Percentiles rank a stretch among this genome's conserved stretches.
phyloP scores from a whole-genome alignment of 2,797 vertebrate species.

The Sebastes itinus region DNA sequence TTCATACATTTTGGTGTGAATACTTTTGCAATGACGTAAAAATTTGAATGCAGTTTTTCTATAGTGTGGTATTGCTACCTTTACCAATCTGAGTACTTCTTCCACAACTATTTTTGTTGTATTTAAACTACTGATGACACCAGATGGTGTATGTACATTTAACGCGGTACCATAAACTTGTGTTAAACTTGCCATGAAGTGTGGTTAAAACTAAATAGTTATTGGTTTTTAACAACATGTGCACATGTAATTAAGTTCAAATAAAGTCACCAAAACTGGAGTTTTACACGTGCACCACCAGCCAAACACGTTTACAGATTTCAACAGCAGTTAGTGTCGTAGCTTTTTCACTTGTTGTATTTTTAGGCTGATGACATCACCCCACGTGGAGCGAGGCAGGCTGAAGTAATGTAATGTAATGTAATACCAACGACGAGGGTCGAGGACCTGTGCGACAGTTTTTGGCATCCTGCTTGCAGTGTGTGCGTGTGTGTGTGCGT shows the following conservation, averaged over 20 bases:
- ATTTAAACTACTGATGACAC: neutral
- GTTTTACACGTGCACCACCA: neutral
- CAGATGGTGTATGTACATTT: neutral
- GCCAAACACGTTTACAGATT: neutral
- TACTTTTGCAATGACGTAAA: neutral
- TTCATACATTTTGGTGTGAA: too few relatives aligned
- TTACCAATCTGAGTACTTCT: too few relatives aligned
- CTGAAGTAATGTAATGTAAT: slow-evolving; percentile 44
- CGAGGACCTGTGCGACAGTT: slow-evolving; percentile 27
- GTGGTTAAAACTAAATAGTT: neutral
- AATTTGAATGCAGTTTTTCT: too few relatives aligned
- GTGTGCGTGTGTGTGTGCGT: slow-evolving; percentile 18
- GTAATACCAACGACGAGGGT: slow-evolving; percentile 42
- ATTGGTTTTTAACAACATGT: neutral
- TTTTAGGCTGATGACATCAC: slow-evolving; percentile 20
- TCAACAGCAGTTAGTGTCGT: neutral
- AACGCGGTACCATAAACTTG: neutral
- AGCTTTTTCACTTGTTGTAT: neutral
- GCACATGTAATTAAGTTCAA: too few relatives aligned
- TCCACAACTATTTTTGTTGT: too few relatives aligned
- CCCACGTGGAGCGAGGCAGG: slow-evolving; percentile 1
- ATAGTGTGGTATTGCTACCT: too few relatives aligned
- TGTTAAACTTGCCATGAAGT: neutral
- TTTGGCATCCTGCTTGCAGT: slow-evolving; percentile 12
- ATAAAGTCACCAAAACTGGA: neutral